Base-by-base conservation (phyloP, 2,888 invertebrate genomes). In the Zygothrica quintamaculata region DNA sequence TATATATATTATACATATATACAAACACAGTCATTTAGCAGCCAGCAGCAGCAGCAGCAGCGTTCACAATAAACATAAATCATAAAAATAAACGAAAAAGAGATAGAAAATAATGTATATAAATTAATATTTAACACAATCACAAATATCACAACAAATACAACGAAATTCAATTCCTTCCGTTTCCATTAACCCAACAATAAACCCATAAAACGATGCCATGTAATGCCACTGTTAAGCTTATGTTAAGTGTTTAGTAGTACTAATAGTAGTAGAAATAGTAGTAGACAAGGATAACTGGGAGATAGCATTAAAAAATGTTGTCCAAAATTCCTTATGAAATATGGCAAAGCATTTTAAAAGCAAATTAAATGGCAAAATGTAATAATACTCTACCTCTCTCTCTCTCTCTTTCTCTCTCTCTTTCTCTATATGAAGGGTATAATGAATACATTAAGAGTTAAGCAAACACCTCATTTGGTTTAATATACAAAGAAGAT, bases 11-110 rank as follows among this genome's bases (percentile, higher is more conserved):
- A n/a, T n/a, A 31, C 3, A 46, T 66, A 29, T 31, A 46, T 43
- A 11, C 33, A 70, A 42, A 74, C 52, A 12, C 48, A 39, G 46
- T 74, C 72, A 70, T 69, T 74, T 71, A 22, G 18, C 6, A n/a
- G 52, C 33, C 61, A 51, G 47, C 84, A 59, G 66, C 77, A 60
- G 60, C 34, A 47, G 73, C 74, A 69, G 65, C 77, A 47, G 77
- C 82, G 44, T 40, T 64, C 77, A 77, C 65, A 81, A 74, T 52
- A 61, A 78, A 85, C 72, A 79, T 84, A 79, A 86, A 79, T 82
- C 46, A 82, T 60, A 79, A 67, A 82, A 82, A 82, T 60, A 40
- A 66, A 84, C 68, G n/a, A 76, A 80, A 65, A 75, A 76, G 57
- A 69, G 50, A 47, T 62, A 66, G 61, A 77, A 67, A 78, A 71